Evolutionary conservation across 1,140 invertebrate genomes (phyloP).

Genomic region (Chlorops oryzae): DNA sequence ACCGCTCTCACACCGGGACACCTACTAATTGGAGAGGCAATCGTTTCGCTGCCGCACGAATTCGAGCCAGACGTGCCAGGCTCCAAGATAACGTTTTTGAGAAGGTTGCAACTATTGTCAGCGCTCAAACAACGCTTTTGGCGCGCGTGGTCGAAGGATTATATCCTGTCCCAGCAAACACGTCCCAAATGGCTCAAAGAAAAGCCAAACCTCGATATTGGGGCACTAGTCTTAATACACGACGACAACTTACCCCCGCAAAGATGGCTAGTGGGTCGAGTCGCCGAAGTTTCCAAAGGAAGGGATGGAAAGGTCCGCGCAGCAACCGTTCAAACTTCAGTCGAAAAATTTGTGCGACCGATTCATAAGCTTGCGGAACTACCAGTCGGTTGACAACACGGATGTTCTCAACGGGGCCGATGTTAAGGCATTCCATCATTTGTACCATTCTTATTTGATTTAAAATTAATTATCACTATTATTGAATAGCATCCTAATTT

Average conservation of each 20-base stretch:
- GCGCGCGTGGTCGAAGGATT: slow-evolving; percentile 27
- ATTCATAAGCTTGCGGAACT: slow-evolving; percentile 12
- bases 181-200: slow-evolving; percentile 32
- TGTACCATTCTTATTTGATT: too few relatives aligned
- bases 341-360: slow-evolving; percentile 18
- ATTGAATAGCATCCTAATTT: too few relatives aligned
- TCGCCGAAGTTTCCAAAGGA: slow-evolving; percentile 37
- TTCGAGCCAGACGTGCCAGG: neutral
- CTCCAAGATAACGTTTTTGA: neutral
- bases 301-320: slow-evolving; percentile 37
- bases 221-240: slow-evolving; percentile 35
- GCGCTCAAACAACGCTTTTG: slow-evolving; percentile 23
- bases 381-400: too few relatives aligned
- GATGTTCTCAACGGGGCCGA: too few relatives aligned
- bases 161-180: slow-evolving; percentile 25
- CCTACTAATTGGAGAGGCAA: too few relatives aligned
- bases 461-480: too few relatives aligned
- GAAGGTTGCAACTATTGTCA: slow-evolving; percentile 3
- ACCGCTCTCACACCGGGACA: too few relatives aligned
- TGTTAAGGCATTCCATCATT: too few relatives aligned
- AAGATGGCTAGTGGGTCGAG: slow-evolving; percentile 40
- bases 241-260: slow-evolving; percentile 29
- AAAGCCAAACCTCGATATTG: slow-evolving; percentile 19
- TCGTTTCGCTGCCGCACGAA: slow-evolving; percentile 8
- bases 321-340: slow-evolving; percentile 30